phyloP scores from a whole-genome alignment of 2,888 invertebrate species.

The Thera obeliscata region DNA sequence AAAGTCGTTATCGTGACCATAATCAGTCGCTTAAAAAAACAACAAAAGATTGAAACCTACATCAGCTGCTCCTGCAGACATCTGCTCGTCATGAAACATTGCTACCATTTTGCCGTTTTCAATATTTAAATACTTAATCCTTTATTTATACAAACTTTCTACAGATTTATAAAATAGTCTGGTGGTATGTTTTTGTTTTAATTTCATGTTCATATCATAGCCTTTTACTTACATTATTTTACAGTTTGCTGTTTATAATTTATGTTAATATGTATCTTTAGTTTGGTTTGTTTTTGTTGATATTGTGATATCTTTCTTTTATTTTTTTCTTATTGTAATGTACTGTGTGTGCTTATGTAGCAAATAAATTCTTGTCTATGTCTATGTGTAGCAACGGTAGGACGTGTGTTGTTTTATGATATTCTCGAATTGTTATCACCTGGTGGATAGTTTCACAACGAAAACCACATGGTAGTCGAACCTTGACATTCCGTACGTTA shows the following conservation, averaged over 20 bases:
- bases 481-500: constrained; percentile 82
- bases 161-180: neutral
- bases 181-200: neutral
- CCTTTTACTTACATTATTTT: neutral
- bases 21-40: constrained; percentile 18
- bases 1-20: constrained; percentile 7
- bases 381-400: neutral
- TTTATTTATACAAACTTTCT: neutral
- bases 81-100: constrained; percentile 46
- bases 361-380: no score
- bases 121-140: constrained; percentile 5
- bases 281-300: no score
- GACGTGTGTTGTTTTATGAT: constrained; percentile 31
- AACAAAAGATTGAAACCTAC: constrained; percentile 32
- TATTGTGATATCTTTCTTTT: no score
- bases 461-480: constrained; percentile 76
- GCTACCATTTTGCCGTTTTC: constrained; percentile 1
- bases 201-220: neutral
- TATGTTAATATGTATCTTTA: no score
- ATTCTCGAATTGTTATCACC: constrained; percentile 63
- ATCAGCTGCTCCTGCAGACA: constrained; percentile 47
- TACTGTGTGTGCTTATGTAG: no score
- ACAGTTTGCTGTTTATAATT: neutral
- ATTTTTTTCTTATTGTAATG: no score
- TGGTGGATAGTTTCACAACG: constrained; percentile 66